Evolutionary conservation across 2,797 vertebrate species (phyloP).

Genomic region (Rhinichthys osculus): DNA sequence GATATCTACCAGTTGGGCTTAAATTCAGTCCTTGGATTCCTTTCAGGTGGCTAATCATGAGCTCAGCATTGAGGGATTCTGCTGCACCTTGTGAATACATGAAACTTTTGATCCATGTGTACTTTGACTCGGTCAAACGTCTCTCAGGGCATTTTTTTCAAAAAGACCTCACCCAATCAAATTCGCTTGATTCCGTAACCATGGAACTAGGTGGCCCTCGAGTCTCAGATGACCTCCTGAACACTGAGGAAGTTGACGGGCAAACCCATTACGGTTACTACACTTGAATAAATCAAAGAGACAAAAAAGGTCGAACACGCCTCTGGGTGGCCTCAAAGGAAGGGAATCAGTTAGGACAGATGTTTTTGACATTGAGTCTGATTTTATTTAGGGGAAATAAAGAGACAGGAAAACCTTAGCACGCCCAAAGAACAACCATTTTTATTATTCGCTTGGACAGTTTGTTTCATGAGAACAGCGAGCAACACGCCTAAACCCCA

Average conservation of each 20-base stretch:
- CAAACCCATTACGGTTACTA: slow-evolving; percentile 66
- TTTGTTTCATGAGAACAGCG: slow-evolving; percentile 51
- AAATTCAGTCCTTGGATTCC: slow-evolving; percentile 25
- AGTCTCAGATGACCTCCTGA: slow-evolving; percentile 59
- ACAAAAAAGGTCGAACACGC: slow-evolving; percentile 33
- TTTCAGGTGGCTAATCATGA: slow-evolving; percentile 36
- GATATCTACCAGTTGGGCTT: slow-evolving; percentile 39
- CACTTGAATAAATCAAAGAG: slow-evolving; percentile 62
- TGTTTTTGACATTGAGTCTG: slow-evolving; percentile 70
- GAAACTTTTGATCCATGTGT: slow-evolving; percentile 51
- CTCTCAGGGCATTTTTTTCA: slow-evolving; percentile 33
- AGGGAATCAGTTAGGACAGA: slow-evolving; percentile 66
- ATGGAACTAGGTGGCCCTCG: slow-evolving; percentile 47
- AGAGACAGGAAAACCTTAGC: slow-evolving; percentile 68
- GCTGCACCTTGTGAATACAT: slow-evolving; percentile 45
- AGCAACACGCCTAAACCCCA: slow-evolving; percentile 7
- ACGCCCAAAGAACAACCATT: slow-evolving; percentile 65
- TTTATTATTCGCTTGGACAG: slow-evolving; percentile 67
- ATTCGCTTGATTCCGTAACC: slow-evolving; percentile 35
- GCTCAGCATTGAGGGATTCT: slow-evolving; percentile 40
- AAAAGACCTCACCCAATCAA: slow-evolving; percentile 25
- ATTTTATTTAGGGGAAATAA: slow-evolving; percentile 68
- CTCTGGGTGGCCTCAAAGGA: slow-evolving; percentile 45
- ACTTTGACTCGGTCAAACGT: slow-evolving; percentile 40
- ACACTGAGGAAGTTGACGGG: slow-evolving; percentile 60